A percentile compares a stretch with the other conserved stretches of the same genome.
Evolutionary conservation across 2,888 invertebrate genomes (phyloP).

Genomic region (Aromia moschata): DNA sequence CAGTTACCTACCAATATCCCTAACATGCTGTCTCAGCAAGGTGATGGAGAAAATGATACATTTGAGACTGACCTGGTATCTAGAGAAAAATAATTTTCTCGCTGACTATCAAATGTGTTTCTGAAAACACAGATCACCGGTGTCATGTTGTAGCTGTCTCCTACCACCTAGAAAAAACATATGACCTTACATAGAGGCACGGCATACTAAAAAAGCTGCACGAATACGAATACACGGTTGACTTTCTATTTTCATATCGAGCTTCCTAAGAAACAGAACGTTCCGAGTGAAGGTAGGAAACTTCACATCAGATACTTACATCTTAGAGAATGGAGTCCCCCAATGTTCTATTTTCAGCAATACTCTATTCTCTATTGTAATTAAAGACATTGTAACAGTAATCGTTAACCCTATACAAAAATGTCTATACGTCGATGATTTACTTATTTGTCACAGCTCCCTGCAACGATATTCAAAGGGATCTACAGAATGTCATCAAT

Average conservation of each 20-base stretch:
- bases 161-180: slow-evolving; percentile 3
- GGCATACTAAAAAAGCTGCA: slow-evolving; percentile 28
- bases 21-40: slow-evolving; percentile 4
- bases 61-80: too few species aligned
- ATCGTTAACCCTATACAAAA: slow-evolving; percentile 4
- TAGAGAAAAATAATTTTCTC: neutral
- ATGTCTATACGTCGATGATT: slow-evolving; percentile 1
- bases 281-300: too few species aligned
- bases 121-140: slow-evolving; percentile 6
- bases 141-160: neutral
- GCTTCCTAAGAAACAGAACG: too few species aligned
- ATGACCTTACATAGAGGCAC: too few species aligned
- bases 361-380: slow-evolving; percentile 30
- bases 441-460: neutral
- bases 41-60: neutral
- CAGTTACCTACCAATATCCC: slow-evolving; percentile 1
- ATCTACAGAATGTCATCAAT: neutral
- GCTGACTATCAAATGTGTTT: neutral
- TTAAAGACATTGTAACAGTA: slow-evolving; percentile 22
- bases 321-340: too few species aligned
- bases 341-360: slow-evolving; percentile 34
- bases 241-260: slow-evolving; percentile 17
- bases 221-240: slow-evolving; percentile 31
- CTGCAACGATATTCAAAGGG: neutral
- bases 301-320: too few species aligned